Evolutionary conservation across 37 sponge, comb jelly and placozoan genomes (phyloP).

Genomic region (Bolinopsis microptera): DNA sequence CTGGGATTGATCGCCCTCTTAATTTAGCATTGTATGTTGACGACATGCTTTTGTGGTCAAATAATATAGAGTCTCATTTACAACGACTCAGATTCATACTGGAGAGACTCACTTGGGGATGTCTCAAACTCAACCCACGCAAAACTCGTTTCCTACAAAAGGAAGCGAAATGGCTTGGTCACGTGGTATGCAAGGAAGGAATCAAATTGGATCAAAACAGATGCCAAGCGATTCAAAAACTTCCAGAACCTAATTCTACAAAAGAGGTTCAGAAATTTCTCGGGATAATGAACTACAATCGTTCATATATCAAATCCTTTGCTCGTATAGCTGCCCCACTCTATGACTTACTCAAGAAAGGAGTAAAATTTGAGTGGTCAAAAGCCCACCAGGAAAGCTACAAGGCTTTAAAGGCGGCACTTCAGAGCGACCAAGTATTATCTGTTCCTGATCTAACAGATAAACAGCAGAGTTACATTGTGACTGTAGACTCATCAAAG

Average conservation of each 20-base stretch:
- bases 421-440: neutral
- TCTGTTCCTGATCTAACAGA: constrained; percentile 35
- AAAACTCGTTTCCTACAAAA: constrained; percentile 1
- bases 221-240: constrained; percentile 3
- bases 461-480: neutral
- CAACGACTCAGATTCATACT: neutral
- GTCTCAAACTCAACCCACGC: neutral
- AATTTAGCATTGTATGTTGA: neutral
- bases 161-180: constrained; percentile 14
- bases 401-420: neutral
- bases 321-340: constrained; percentile 34
- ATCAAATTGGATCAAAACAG: neutral
- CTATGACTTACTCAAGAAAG: constrained; percentile 10
- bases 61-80: neutral
- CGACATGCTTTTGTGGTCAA: constrained; percentile 3
- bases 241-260: constrained; percentile 9
- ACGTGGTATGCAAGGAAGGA: constrained; percentile 16
- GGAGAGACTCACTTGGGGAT: constrained; percentile 30
- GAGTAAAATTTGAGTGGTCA: constrained; percentile 4
- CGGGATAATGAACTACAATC: constrained; percentile 39
- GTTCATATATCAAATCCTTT: neutral
- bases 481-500: constrained; percentile 20
- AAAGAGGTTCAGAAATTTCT: constrained; percentile 54
- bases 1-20: neutral
- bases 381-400: neutral